These are phyloP conservation scores for Prochilodus magdalenae DNA, from an alignment of 2,113 vertebrate genomes.

Conservation along the genomic window DNA sequence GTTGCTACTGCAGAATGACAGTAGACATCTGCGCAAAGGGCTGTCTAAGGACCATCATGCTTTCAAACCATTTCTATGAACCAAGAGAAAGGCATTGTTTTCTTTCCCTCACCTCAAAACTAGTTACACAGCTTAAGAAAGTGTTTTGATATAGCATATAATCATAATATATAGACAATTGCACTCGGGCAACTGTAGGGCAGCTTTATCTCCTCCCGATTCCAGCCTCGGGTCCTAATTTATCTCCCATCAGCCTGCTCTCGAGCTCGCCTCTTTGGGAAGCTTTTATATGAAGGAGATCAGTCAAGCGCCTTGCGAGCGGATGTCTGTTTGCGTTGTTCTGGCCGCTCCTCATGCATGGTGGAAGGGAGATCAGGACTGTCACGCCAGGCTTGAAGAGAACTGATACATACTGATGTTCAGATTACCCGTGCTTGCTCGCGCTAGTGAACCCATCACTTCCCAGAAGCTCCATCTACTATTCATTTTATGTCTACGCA, in stretches of 20 bases:
- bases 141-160: conserved; percentile 5
- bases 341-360: conserved; percentile 53
- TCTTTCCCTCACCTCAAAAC: conserved; percentile 48
- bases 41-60: conserved; percentile 56
- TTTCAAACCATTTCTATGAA: conserved; percentile 66
- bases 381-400: conserved; percentile 37
- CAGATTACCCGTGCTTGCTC: conserved; percentile 3
- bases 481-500: neutral
- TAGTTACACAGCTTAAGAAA: conserved; percentile 46
- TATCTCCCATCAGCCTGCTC: conserved; percentile 71
- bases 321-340: conserved; percentile 62
- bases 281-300: conserved; percentile 67
- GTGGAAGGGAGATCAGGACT: conserved; percentile 55
- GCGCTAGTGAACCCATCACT: neutral
- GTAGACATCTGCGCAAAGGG: conserved; percentile 16
- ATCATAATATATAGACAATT: conserved; percentile 45
- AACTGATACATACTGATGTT: conserved; percentile 40
- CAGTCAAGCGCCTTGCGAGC: conserved; percentile 68
- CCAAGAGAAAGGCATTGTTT: conserved; percentile 70
- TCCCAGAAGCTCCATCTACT: neutral
- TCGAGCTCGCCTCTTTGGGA: conserved; percentile 62
- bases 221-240: conserved; percentile 59
- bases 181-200: conserved; percentile 51
- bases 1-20: neutral
- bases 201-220: conserved; percentile 32